Conservation (phyloP, 2,888 invertebrate species). For the Lasioglossum villosulum region DNA sequence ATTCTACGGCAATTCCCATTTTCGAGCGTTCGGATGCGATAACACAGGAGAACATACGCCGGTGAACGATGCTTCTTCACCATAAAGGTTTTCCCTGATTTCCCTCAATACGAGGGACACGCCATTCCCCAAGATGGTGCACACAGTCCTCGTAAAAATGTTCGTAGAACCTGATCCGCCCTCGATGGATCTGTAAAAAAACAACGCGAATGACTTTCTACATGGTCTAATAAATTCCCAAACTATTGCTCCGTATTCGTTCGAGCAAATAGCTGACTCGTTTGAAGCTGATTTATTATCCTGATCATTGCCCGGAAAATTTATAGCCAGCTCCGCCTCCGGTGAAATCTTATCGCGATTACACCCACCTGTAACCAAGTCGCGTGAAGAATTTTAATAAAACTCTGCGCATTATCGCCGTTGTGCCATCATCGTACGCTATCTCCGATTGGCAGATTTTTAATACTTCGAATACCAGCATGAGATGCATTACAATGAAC, state of each 20-base stretch:
- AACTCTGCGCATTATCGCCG: neutral
- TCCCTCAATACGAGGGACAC: neutral
- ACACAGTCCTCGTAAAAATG: neutral
- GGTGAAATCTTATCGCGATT: conserved; percentile 29
- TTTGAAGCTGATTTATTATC: conserved; percentile 48
- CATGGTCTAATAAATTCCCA: conserved; percentile 29
- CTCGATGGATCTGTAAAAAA: neutral
- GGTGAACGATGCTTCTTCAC: conserved; percentile 9
- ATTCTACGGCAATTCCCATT: conserved; percentile 21
- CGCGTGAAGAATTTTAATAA: conserved; percentile 28
- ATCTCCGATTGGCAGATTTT: neutral
- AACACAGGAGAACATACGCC: neutral
- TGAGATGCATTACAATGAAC: neutral
- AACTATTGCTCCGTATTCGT: neutral
- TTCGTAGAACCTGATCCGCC: neutral
- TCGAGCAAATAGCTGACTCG: conserved; percentile 34
- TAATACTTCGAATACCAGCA: neutral
- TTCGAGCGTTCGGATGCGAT: conserved; percentile 28
- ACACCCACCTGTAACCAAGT: conserved; percentile 1
- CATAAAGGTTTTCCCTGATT: conserved; percentile 24
- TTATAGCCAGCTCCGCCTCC: conserved; percentile 30
- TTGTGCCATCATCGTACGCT: neutral
- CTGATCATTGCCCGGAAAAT: conserved; percentile 46
- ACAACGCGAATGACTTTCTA: neutral
- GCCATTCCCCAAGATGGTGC: neutral